Evolutionary conservation across 2,797 vertebrate species (phyloP), one percentile per base, ranked within the genome.

Genomic region (Miichthys miiuy): DNA sequence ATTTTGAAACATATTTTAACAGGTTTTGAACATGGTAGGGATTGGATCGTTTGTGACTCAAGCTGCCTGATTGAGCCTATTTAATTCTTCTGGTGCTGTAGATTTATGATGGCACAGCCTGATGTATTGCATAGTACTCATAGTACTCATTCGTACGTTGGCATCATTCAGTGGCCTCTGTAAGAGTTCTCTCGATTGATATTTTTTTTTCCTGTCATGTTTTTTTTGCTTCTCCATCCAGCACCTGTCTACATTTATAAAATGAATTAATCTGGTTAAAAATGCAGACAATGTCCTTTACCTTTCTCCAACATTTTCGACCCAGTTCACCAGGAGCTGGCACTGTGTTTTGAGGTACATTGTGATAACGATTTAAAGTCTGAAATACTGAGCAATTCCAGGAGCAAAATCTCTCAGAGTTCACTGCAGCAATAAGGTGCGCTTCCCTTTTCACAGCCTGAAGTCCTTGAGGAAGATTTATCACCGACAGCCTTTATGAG

Each of bases 391-490:
- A 85, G 68, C 17, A 89, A 87, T 91, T 84, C 85, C 60, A 13
- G 70, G 44, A 54, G 50, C 30, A 38, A 74, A 73, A 57, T 80
- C 67, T 67, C 27, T 58, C 56, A 27, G 44, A 52, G 72, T 68
- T 61, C 51, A 68, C 63, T 76, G 65, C 63, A 46, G 66, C 57
- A 75, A 58, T 54, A 68, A 64, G 65, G 20, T 54, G 61, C 52
- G 61, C 27, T 52, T 71, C 60, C 79, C 27, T 61, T 70, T 71
- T 68, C 57, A 48, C 67, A 68, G 68, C 17, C 63, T 69, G 21
- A 66, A 81, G 79, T 85, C 85, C 84, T 88, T 87, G 71, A 78
- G 63, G 72, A 69, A 72, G 74, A 88, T 87, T 88, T 87, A 86
- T 88, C 55, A 67, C 77, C 23, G 51, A 13, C 54, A 34, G 70